Evolutionary conservation across 2,797 vertebrate genomes (phyloP).

Genomic region (Orestias chungarensis): DNA sequence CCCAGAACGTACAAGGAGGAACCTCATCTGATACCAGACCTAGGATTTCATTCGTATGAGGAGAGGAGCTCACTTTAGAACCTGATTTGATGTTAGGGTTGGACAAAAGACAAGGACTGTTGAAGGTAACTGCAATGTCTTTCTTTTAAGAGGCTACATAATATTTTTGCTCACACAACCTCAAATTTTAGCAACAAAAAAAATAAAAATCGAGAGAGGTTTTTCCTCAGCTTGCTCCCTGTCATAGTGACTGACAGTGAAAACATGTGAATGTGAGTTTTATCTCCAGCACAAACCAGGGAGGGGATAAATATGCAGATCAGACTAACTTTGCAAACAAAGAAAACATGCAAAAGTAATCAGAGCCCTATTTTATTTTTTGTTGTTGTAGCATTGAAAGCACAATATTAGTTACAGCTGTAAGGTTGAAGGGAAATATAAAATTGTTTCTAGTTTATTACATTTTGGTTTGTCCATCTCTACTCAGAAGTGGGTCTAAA

Average conservation of each 20-base stretch:
- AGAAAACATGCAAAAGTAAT: background rate
- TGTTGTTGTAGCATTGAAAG: background rate
- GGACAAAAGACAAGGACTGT: conserved; percentile 71
- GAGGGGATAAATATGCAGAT: conserved; percentile 36
- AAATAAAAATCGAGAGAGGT: conserved; percentile 32
- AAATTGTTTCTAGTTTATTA: background rate
- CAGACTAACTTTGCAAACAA: background rate
- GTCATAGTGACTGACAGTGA: conserved; percentile 65
- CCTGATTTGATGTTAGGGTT: conserved; percentile 65
- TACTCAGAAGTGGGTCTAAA: background rate
- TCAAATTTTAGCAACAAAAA: conserved; percentile 30
- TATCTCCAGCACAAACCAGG: conserved; percentile 40
- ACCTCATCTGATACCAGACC: conserved; percentile 62
- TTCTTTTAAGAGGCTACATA: conserved; percentile 50
- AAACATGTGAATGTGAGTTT: conserved; percentile 57
- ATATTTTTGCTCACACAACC: conserved; percentile 66
- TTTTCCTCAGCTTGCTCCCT: conserved; percentile 35
- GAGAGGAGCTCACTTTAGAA: conserved; percentile 61
- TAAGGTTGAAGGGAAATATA: background rate
- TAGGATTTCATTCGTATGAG: conserved; percentile 63
- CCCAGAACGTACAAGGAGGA: conserved; percentile 59
- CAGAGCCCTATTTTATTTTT: background rate
- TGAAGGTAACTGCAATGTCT: conserved; percentile 71
- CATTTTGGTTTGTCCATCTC: too few relatives aligned
- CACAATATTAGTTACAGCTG: background rate